A percentile compares a stretch with the other conserved stretches of the same genome.
These are phyloP conservation scores for Mormyrops attenuatus DNA, from an alignment of 2,797 vertebrate species.

Conservation along the genomic window DNA sequence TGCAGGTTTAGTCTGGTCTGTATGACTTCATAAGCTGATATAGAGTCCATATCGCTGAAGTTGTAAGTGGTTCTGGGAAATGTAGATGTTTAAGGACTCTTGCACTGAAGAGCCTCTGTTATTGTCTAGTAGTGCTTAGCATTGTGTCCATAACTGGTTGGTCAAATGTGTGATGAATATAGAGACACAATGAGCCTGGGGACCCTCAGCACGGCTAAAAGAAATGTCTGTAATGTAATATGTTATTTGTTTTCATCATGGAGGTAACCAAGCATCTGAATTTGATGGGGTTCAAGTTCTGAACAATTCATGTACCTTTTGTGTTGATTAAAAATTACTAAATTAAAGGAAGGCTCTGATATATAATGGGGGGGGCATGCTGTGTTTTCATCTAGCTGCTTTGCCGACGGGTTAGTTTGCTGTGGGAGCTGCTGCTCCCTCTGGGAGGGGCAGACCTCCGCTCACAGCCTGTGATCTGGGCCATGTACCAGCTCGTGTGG, in stretches of 20 bases:
- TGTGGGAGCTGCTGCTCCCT: not conserved
- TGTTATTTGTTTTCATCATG: not conserved
- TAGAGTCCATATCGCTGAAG: not conserved
- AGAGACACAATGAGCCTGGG: not conserved
- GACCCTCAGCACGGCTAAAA: not conserved
- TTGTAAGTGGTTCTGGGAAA: not conserved
- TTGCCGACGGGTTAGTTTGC: not conserved
- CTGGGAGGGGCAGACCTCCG: not conserved
- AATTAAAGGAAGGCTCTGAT: not conserved
- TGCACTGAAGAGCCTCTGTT: not conserved
- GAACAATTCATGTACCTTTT: not conserved
- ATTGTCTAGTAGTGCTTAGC: not conserved
- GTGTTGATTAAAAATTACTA: not conserved
- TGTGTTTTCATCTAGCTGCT: not conserved
- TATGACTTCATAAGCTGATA: not conserved
- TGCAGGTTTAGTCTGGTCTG: not conserved
- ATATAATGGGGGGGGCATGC: not conserved
- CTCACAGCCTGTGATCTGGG: not conserved
- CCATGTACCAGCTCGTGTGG: not conserved
- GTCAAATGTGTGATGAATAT: not conserved
- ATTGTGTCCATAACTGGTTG: not conserved
- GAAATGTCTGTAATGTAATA: not conserved
- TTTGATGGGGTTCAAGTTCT: not conserved
- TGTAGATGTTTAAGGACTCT: not conserved
- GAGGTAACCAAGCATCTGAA: not conserved